phyloP scores from a whole-genome alignment of 2,888 invertebrate species.

The Polydrusus tereticollis region DNA sequence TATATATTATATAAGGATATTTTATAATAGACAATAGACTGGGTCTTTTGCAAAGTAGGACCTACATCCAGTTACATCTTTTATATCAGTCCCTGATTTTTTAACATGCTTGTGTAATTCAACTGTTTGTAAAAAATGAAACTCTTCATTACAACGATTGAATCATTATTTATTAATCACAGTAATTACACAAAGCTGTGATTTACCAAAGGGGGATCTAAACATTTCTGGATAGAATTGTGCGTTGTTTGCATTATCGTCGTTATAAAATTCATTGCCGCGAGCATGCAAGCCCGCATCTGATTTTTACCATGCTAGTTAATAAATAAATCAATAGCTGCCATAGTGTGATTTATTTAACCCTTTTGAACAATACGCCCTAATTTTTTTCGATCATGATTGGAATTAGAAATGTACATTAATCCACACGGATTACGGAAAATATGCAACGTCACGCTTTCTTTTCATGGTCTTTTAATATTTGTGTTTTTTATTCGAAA shows the following conservation, averaged over 20 bases:
- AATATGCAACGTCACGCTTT: conserved; percentile 25
- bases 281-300: not conserved
- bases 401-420: conserved; percentile 30
- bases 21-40: no score
- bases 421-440: conserved; percentile 5
- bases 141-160: no score
- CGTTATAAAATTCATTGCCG: not conserved
- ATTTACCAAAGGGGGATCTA: not conserved
- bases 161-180: no score
- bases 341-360: conserved; percentile 9
- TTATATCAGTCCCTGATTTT: no score
- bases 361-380: conserved; percentile 30
- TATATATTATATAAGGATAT: no score
- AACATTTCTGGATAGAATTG: not conserved
- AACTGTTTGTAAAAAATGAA: no score
- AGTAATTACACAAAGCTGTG: no score
- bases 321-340: conserved; percentile 31
- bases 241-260: not conserved
- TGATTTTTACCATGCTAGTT: conserved; percentile 7
- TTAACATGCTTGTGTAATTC: no score
- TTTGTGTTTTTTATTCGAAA: conserved; percentile 3
- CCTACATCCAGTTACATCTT: no score
- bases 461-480: conserved; percentile 7
- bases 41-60: no score
- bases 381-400: conserved; percentile 21